Conservation (phyloP, 92 coral and sea anemone genomes). For the Muricea muricata region DNA sequence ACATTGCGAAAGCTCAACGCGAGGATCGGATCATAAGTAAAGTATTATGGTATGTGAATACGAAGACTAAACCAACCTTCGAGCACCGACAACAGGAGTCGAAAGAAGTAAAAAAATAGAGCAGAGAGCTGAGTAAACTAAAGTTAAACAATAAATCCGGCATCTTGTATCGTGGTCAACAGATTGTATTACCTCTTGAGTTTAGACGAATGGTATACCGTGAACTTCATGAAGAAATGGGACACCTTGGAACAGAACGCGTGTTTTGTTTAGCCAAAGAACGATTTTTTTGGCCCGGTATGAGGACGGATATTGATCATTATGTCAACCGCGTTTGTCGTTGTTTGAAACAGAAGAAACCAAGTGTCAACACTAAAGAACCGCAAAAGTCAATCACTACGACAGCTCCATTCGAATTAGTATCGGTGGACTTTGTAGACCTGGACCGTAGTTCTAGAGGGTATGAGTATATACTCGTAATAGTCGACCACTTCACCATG, state of each 20-base stretch:
- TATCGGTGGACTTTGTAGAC: neutral
- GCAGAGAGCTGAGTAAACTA: constrained; percentile 56
- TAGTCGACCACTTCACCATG: neutral
- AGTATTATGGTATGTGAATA: constrained; percentile 49
- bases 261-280: too few relatives aligned
- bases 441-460: neutral
- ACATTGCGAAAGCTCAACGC: constrained; percentile 28
- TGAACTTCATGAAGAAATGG: too few relatives aligned
- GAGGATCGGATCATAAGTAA: constrained; percentile 44
- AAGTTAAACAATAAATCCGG: constrained; percentile 11
- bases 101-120: constrained; percentile 54
- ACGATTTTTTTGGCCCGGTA: too few relatives aligned
- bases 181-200: too few relatives aligned
- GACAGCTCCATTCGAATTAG: neutral
- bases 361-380: neutral
- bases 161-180: constrained; percentile 22
- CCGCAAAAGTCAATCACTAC: neutral
- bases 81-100: constrained; percentile 50
- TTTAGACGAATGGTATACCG: too few relatives aligned
- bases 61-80: constrained; percentile 45
- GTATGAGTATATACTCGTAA: neutral
- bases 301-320: too few relatives aligned
- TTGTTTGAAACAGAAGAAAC: neutral
- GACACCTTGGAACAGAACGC: too few relatives aligned
- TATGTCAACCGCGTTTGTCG: neutral